phyloP scores from a whole-genome alignment of 1,140 invertebrate species.

The Anoplolepis gracilipes region DNA sequence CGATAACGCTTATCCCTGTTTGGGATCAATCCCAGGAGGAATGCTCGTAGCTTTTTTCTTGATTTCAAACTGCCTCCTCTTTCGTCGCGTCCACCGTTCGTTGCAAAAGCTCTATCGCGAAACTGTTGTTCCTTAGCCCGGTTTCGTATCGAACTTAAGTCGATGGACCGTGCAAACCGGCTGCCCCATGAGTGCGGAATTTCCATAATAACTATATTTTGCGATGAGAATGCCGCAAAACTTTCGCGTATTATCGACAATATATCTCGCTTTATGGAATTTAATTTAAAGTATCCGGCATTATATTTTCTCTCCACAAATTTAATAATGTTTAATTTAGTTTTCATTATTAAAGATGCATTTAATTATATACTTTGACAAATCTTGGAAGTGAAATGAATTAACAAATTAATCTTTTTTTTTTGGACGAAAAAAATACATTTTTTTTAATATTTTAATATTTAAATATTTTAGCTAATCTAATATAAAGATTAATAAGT shows the following conservation, averaged over 20 bases:
- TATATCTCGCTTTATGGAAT: conserved; percentile 37
- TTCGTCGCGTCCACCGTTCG: background rate
- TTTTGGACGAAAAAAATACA: background rate
- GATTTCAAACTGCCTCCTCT: conserved; percentile 52
- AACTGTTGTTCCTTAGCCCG: conserved; percentile 28
- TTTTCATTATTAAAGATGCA: background rate
- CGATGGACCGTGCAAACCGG: conserved; percentile 9
- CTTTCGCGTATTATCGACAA: conserved; percentile 39
- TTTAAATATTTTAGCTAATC: background rate
- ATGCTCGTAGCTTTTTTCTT: conserved; percentile 72
- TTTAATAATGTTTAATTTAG: too few species aligned
- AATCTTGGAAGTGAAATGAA: background rate
- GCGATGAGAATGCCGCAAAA: conserved; percentile 14
- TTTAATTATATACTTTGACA: background rate
- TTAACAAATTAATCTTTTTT: background rate
- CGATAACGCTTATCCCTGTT: conserved; percentile 67
- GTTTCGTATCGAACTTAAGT: conserved; percentile 21
- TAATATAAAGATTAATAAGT: background rate
- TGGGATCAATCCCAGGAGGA: conserved; percentile 70
- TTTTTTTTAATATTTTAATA: background rate
- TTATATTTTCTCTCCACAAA: background rate
- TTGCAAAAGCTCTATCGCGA: background rate
- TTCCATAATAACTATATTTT: conserved; percentile 56
- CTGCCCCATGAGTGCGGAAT: conserved; percentile 38
- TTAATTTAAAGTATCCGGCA: conserved; percentile 38